A percentile compares a stretch with the other conserved stretches of the same genome.
Conservation (phyloP, 1,140 invertebrate genomes). For the Paralvinella palmiformis region DNA sequence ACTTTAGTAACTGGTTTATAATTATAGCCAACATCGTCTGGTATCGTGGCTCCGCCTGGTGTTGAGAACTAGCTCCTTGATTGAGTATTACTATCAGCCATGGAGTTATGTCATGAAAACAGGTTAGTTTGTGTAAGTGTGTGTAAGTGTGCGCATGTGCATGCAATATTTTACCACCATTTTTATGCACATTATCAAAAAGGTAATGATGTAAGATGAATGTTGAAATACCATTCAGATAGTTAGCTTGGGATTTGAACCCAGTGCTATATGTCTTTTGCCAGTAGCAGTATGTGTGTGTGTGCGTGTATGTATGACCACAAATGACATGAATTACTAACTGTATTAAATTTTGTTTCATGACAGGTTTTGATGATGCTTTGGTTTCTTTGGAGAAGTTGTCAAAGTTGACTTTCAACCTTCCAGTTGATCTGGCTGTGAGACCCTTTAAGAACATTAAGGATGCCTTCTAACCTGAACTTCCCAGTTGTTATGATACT, state of each 20-base stretch:
- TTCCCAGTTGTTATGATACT: no score
- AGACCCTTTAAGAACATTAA: slow-evolving; percentile 93
- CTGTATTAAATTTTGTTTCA: slow-evolving; percentile 13
- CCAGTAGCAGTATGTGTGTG: no score
- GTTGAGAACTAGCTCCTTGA: slow-evolving; percentile 77
- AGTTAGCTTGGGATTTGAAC: no score
- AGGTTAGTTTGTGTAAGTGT: no score
- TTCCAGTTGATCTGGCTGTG: slow-evolving; percentile 91
- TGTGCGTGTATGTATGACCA: background rate
- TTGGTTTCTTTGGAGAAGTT: slow-evolving; percentile 83
- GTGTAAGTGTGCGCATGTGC: no score
- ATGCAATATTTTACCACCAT: background rate
- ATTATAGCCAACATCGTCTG: slow-evolving; percentile 74
- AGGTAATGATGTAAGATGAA: background rate
- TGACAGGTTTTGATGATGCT: slow-evolving; percentile 87
- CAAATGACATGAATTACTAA: background rate
- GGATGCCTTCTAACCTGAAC: slow-evolving; percentile 88
- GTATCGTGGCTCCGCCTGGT: slow-evolving; percentile 90
- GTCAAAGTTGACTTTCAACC: slow-evolving; percentile 78
- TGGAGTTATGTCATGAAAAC: slow-evolving; percentile 95
- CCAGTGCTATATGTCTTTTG: no score
- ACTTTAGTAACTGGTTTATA: no score
- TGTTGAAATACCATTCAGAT: background rate
- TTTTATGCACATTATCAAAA: background rate
- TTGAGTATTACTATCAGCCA: slow-evolving; percentile 84